Percentiles rank a stretch among this genome's conserved stretches.
phyloP scores from a whole-genome alignment of 2,113 vertebrate species.

The Pontoporia blainvillei region DNA sequence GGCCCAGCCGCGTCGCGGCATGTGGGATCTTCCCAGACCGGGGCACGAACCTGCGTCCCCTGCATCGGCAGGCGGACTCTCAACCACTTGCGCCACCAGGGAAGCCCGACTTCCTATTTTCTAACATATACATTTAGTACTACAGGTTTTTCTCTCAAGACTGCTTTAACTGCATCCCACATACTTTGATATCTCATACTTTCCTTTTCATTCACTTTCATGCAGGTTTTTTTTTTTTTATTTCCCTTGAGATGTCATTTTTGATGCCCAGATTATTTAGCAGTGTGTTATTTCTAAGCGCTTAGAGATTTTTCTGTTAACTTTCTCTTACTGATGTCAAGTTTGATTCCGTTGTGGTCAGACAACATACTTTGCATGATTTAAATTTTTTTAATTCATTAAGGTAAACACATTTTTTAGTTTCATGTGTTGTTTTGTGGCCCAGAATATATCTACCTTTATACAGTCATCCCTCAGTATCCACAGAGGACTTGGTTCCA shows the following conservation, averaged over 20 bases:
- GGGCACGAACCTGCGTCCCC: no score
- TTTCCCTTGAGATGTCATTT: neutral
- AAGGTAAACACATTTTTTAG: neutral
- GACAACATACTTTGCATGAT: neutral
- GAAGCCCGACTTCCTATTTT: neutral
- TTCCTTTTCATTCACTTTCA: neutral
- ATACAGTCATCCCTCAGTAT: neutral
- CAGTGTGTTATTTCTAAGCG: neutral
- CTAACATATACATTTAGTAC: neutral
- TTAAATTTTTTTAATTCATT: neutral
- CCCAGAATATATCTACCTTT: neutral
- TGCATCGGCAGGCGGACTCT: no score
- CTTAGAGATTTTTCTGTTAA: neutral
- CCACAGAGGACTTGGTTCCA: neutral
- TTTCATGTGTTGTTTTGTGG: neutral
- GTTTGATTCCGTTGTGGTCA: neutral
- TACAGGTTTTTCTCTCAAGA: neutral
- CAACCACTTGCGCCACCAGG: no score
- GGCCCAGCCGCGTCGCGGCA: no score
- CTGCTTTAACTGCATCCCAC: neutral
- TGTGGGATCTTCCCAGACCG: no score
- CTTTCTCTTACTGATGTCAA: neutral
- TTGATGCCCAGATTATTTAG: neutral
- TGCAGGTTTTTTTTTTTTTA: neutral
- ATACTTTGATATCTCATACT: neutral